Percentiles rank a stretch among this genome's conserved stretches.
phyloP scores from a whole-genome alignment of 2,797 vertebrate genomes.

The Sebastes vulpes region DNA sequence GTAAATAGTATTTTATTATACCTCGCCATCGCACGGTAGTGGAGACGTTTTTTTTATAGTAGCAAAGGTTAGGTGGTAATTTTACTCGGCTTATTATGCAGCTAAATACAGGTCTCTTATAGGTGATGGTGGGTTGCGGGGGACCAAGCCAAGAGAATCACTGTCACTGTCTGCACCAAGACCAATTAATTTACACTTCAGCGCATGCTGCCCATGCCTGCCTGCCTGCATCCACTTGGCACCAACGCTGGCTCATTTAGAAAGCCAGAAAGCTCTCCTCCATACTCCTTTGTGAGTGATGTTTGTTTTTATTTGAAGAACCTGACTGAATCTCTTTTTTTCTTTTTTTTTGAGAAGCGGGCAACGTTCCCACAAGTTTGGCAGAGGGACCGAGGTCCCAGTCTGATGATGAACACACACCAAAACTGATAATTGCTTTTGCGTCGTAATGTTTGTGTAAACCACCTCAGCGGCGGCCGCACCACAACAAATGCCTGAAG shows the following conservation, averaged over 20 bases:
- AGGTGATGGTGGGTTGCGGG: conserved; percentile 13
- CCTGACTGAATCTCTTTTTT: not conserved
- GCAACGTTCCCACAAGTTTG: not conserved
- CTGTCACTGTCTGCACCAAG: conserved; percentile 31
- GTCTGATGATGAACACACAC: not conserved
- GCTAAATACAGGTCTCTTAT: conserved; percentile 41
- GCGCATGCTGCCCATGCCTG: conserved; percentile 13
- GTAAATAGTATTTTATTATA: conserved; percentile 78
- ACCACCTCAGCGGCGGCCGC: not conserved
- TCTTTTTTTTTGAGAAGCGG: not conserved
- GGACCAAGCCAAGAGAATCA: conserved; percentile 40
- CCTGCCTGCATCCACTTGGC: conserved; percentile 6
- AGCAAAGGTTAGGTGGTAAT: conserved; percentile 76
- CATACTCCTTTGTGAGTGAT: not conserved
- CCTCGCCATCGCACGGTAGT: conserved; percentile 32
- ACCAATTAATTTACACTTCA: conserved; percentile 69
- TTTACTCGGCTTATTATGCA: conserved; percentile 62
- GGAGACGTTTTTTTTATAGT: conserved; percentile 54
- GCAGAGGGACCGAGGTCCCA: not conserved
- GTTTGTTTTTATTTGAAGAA: conserved; percentile 9
- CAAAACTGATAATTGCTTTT: conserved; percentile 24
- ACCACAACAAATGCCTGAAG: conserved; percentile 28
- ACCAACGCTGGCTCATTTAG: not conserved
- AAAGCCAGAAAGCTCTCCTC: not conserved
- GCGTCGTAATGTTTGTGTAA: not conserved